These are phyloP conservation scores for Monodelphis domestica DNA, from an alignment of 2,797 vertebrate genomes.

Conservation along the genomic window DNA sequence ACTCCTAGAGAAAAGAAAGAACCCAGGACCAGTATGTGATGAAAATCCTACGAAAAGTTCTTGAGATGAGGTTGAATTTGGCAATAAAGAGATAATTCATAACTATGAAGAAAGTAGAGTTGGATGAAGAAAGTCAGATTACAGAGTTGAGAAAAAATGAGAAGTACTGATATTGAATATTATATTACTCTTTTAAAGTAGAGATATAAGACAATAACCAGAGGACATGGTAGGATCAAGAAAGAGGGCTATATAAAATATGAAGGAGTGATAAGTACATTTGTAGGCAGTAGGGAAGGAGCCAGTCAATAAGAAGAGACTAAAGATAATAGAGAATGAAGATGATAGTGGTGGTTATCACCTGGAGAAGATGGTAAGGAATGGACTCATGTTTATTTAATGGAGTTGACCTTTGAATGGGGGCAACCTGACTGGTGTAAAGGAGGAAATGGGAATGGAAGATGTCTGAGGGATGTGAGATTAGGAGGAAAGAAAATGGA, in stretches of 20 bases:
- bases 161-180: too few relatives aligned
- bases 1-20: neutral
- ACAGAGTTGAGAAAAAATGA: neutral
- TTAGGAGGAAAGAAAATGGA: neutral
- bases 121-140: neutral
- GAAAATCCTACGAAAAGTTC: too few relatives aligned
- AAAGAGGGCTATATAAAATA: neutral
- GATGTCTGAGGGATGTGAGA: neutral
- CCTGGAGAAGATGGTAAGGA: neutral
- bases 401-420: neutral
- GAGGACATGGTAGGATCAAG: neutral
- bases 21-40: too few relatives aligned
- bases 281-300: neutral
- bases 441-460: neutral
- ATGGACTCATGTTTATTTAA: neutral
- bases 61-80: neutral
- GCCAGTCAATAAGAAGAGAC: neutral
- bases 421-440: neutral
- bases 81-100: neutral
- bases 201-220: neutral
- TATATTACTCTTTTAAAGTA: neutral
- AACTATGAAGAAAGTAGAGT: neutral
- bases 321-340: neutral
- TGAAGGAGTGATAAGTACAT: neutral
- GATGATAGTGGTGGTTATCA: neutral